These are phyloP conservation scores for Amphipyra tragopoginis DNA, from an alignment of 2,888 invertebrate species.

Conservation along the genomic window DNA sequence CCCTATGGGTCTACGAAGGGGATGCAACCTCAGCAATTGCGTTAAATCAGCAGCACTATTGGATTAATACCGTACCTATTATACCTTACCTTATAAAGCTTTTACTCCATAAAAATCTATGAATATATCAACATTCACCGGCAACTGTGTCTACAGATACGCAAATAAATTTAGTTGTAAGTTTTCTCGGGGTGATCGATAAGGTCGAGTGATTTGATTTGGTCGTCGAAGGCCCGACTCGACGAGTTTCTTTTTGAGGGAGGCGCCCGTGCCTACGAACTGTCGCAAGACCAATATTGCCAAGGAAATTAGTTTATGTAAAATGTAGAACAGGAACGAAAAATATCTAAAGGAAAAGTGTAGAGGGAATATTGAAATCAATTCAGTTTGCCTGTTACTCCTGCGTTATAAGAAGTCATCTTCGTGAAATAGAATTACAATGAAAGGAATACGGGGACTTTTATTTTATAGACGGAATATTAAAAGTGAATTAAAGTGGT, in stretches of 20 bases:
- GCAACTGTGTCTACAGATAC: constrained; percentile 64
- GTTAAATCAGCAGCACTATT: constrained; percentile 87
- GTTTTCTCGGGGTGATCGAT: constrained; percentile 85
- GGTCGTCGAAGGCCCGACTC: constrained; percentile 81
- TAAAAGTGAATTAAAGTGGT: constrained; percentile 38
- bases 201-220: constrained; percentile 89
- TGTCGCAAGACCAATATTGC: constrained; percentile 89
- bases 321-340: constrained; percentile 88
- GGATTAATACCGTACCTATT: constrained; percentile 80
- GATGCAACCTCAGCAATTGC: constrained; percentile 87
- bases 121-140: constrained; percentile 37
- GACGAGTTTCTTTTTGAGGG: constrained; percentile 85
- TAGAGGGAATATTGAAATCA: constrained; percentile 84
- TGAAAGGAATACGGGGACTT: constrained; percentile 58
- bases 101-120: constrained; percentile 48
- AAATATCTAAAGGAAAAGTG: constrained; percentile 85
- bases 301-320: constrained; percentile 90
- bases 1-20: constrained; percentile 76
- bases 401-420: constrained; percentile 74
- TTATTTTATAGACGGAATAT: constrained; percentile 48
- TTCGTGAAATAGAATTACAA: constrained; percentile 72
- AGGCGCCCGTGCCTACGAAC: constrained; percentile 85
- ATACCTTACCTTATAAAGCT: constrained; percentile 52
- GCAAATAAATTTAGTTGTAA: constrained; percentile 83
- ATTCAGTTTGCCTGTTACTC: constrained; percentile 79